Conservation (phyloP, 2,113 vertebrate species). For the Neomonachus schauinslandi region DNA sequence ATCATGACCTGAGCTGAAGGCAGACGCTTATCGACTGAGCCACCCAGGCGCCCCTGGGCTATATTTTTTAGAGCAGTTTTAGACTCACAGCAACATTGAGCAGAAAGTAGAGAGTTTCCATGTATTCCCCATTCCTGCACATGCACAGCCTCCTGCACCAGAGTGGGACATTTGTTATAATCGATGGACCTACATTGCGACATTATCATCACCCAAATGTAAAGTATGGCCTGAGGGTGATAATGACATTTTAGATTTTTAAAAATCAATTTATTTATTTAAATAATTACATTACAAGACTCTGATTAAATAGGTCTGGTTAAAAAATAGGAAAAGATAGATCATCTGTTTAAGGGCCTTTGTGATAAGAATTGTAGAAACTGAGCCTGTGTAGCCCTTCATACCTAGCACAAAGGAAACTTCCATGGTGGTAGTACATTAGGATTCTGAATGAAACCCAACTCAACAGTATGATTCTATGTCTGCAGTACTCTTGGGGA, state of each 20-base stretch:
- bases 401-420: background rate
- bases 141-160: background rate
- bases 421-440: background rate
- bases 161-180: background rate
- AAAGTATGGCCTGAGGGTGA: background rate
- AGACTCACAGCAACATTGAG: background rate
- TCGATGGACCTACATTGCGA: accelerated
- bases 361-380: background rate
- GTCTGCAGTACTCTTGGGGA: background rate
- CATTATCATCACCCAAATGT: background rate
- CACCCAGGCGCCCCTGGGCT: background rate
- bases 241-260: background rate
- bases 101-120: background rate
- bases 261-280: background rate
- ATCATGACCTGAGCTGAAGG: no score
- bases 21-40: no score
- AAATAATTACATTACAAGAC: background rate
- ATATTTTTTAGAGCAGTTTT: background rate
- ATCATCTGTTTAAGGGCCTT: background rate
- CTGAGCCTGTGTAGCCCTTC: background rate
- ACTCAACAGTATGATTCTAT: background rate
- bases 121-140: background rate
- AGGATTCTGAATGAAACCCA: background rate
- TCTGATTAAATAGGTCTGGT: background rate
- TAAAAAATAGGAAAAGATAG: background rate